Conservation (phyloP, 2,797 vertebrate genomes). For the Sus cebifrons region DNA sequence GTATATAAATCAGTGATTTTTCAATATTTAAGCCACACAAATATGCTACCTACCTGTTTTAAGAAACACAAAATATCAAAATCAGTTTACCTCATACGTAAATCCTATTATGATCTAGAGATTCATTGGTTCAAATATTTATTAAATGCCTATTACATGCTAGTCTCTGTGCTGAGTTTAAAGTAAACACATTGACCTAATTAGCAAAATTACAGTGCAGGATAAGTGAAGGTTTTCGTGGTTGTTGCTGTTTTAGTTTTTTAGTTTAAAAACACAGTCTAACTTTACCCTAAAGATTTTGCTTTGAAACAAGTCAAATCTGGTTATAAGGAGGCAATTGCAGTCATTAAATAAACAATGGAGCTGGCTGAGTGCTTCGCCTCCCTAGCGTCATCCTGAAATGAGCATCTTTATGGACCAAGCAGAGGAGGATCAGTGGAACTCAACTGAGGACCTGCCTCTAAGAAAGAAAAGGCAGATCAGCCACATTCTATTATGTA, state of each 20-base stretch:
- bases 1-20: neutral
- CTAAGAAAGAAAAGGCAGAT: neutral
- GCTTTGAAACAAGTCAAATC: constrained; percentile 15
- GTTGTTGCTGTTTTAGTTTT: neutral
- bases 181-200: neutral
- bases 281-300: constrained; percentile 34
- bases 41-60: neutral
- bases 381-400: neutral
- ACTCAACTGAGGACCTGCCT: neutral
- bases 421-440: neutral
- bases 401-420: neutral
- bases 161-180: neutral
- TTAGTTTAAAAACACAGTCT: neutral
- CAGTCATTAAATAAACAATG: neutral
- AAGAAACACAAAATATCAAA: neutral
- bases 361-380: neutral
- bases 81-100: constrained; percentile 5
- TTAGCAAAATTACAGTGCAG: neutral
- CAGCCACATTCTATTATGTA: neutral
- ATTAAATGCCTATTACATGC: neutral
- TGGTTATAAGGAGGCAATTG: neutral
- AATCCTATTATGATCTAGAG: neutral
- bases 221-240: neutral
- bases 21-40: constrained; percentile 37
- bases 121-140: neutral